phyloP scores from a whole-genome alignment of 1,140 invertebrate genomes.

The Eriocheir sinensis region DNA sequence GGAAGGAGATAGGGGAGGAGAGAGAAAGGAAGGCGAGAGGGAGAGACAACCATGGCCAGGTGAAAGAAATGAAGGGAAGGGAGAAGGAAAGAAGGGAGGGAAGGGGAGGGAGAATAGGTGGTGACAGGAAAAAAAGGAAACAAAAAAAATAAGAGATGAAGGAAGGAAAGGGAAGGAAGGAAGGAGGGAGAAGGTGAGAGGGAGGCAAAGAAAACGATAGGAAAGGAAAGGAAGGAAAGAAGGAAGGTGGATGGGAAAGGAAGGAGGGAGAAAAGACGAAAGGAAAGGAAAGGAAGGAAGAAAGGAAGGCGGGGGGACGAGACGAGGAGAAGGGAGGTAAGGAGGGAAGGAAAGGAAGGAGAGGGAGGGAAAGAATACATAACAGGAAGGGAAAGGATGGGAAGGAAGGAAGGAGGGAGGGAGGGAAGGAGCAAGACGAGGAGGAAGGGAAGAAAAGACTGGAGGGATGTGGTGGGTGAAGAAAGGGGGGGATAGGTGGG shows the following conservation, averaged over 20 bases:
- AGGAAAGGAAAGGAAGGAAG: neutral
- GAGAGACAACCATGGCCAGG: neutral
- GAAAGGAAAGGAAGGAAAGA: neutral
- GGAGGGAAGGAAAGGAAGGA: conserved; percentile 6
- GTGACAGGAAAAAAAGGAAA: neutral
- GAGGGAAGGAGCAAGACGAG: too few relatives aligned
- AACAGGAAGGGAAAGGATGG: too few relatives aligned
- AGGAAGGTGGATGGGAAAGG: neutral
- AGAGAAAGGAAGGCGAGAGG: too few relatives aligned
- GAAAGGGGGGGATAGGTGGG: too few relatives aligned
- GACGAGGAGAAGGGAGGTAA: neutral
- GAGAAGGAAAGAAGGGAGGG: neutral
- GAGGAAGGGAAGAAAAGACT: too few relatives aligned
- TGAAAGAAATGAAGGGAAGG: neutral
- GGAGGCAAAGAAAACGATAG: neutral
- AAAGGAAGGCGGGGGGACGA: too few relatives aligned
- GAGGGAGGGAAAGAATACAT: neutral
- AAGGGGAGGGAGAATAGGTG: neutral
- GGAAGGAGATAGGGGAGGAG: neutral
- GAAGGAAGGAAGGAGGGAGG: too few relatives aligned
- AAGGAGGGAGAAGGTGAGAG: neutral
- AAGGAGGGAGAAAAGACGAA: neutral
- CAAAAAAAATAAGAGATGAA: too few relatives aligned
- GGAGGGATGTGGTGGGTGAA: too few relatives aligned
- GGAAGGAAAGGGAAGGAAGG: neutral